Evolutionary conservation across 1,140 invertebrate genomes (phyloP).

Genomic region (Pollicipes pollicipes): DNA sequence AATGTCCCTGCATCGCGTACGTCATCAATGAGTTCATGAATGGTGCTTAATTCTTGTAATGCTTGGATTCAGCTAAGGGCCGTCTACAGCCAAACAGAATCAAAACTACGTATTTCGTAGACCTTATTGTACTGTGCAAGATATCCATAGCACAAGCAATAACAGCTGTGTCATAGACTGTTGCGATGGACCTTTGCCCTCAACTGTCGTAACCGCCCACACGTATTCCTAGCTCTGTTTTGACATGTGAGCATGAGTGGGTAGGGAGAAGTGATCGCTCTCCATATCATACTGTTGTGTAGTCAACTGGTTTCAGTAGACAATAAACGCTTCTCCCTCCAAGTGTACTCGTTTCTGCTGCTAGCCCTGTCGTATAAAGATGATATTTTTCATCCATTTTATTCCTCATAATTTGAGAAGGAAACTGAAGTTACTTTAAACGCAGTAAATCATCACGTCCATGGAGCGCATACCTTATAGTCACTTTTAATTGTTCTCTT

Average conservation of each 20-base stretch:
- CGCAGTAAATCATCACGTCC: no score
- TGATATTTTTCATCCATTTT: no score
- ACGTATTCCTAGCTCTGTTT: no score
- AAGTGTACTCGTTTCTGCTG: no score
- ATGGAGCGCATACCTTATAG: no score
- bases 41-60: not conserved
- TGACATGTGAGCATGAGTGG: not conserved
- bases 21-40: not conserved
- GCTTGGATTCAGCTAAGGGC: not conserved
- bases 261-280: not conserved
- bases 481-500: no score
- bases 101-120: not conserved
- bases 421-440: no score
- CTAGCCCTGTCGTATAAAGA: no score
- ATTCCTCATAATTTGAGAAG: no score
- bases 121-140: not conserved
- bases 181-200: not conserved
- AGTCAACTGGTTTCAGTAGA: not conserved
- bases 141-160: not conserved
- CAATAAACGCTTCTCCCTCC: slow-evolving; percentile 1
- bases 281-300: not conserved
- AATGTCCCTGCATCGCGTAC: no score
- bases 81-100: not conserved
- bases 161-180: not conserved
- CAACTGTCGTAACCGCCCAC: no score